Evolutionary conservation across 1,140 invertebrate species (phyloP).

Genomic region (Globodera rostochiensis): DNA sequence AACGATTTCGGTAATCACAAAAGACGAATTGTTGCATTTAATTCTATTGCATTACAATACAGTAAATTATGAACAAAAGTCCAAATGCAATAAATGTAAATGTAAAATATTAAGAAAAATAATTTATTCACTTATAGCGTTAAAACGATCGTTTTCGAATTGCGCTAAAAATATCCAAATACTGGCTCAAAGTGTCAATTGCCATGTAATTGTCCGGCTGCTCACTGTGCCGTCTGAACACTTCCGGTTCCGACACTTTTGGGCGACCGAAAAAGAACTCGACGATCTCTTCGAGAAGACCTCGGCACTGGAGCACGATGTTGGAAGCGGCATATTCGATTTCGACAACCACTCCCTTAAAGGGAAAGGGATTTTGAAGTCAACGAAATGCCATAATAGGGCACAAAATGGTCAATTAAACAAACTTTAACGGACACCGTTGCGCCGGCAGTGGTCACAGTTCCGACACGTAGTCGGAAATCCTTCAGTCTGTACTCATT

Average conservation of each 20-base stretch:
- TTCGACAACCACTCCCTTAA: constrained; percentile 49
- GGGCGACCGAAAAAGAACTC: constrained; percentile 46
- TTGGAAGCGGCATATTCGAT: constrained; percentile 48
- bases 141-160: constrained; percentile 43
- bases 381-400: neutral
- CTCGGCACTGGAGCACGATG: constrained; percentile 37
- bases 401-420: constrained; percentile 1
- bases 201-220: constrained; percentile 40
- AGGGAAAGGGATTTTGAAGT: neutral
- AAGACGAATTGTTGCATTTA: too few species aligned
- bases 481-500: constrained; percentile 48
- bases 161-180: constrained; percentile 40
- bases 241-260: constrained; percentile 32
- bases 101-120: constrained; percentile 12
- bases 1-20: neutral
- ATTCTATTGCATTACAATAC: too few species aligned
- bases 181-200: constrained; percentile 47
- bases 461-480: constrained; percentile 50
- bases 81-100: neutral
- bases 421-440: constrained; percentile 42
- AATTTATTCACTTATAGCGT: constrained; percentile 9
- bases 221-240: constrained; percentile 28
- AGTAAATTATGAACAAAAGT: neutral
- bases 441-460: constrained; percentile 32
- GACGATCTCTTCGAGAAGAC: constrained; percentile 35